These are phyloP conservation scores for Neodiprion lecontei DNA, from an alignment of 1,140 invertebrate genomes.

Conservation along the genomic window DNA sequence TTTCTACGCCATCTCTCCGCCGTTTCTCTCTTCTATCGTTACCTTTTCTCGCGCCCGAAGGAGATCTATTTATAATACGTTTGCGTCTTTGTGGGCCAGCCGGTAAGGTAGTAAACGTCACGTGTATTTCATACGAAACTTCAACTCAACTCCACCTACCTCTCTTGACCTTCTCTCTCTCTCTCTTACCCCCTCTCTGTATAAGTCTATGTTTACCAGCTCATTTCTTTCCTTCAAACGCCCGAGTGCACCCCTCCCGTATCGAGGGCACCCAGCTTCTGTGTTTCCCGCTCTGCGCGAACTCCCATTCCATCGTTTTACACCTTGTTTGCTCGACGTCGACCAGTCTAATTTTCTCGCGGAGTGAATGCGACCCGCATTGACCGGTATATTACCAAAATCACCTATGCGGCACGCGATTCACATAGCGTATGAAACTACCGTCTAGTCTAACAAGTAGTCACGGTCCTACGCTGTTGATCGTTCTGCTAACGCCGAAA, in stretches of 20 bases:
- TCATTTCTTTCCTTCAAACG: background rate
- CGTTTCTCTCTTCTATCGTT: constrained; percentile 29
- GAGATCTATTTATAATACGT: constrained; percentile 59
- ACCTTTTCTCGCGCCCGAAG: constrained; percentile 26
- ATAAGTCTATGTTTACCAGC: background rate
- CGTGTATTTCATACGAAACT: constrained; percentile 63
- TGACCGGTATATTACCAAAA: no score
- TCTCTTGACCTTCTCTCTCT: constrained; percentile 16
- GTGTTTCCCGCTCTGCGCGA: no score
- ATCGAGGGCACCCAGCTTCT: background rate
- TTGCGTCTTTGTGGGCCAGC: constrained; percentile 53
- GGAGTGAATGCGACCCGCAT: no score
- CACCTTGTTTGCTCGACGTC: background rate
- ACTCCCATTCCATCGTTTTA: background rate
- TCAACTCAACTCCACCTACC: constrained; percentile 42
- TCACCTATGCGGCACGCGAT: no score
- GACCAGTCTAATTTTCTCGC: no score
- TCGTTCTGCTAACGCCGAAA: no score
- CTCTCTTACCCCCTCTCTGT: constrained; percentile 12
- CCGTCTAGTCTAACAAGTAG: no score
- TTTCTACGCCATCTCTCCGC: constrained; percentile 15
- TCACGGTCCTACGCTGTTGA: no score
- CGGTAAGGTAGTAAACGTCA: constrained; percentile 61
- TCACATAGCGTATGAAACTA: no score
- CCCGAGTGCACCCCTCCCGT: background rate